Percentiles rank a stretch among this genome's conserved stretches.
phyloP scores from a whole-genome alignment of 2,113 vertebrate species.

The Lophura nycthemera region DNA sequence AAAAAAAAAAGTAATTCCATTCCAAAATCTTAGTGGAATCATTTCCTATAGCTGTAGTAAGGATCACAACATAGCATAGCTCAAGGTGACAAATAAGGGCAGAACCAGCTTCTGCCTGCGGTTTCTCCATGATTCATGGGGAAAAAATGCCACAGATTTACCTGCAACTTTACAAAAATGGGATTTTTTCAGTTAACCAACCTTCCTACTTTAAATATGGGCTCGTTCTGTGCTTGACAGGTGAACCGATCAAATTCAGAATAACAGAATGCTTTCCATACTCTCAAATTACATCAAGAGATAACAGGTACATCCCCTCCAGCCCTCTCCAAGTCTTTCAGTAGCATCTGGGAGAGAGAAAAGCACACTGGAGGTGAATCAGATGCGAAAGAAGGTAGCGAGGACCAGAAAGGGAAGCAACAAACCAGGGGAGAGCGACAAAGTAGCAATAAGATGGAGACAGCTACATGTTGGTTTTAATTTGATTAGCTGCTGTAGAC shows the following conservation, averaged over 20 bases:
- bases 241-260: not conserved
- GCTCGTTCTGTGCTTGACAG: not conserved
- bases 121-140: not conserved
- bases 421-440: not conserved
- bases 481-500: not conserved
- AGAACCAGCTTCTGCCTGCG: not conserved
- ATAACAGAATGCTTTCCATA: accelerated
- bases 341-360: not conserved
- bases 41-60: not conserved
- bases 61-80: not conserved
- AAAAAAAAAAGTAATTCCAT: not conserved
- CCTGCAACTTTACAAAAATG: not conserved
- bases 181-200: not conserved
- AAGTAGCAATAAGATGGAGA: accelerated
- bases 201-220: too few relatives aligned
- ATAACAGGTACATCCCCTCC: not conserved
- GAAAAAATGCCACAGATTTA: not conserved
- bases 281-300: not conserved
- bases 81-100: not conserved
- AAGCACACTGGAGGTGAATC: not conserved
- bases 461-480: accelerated
- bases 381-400: not conserved
- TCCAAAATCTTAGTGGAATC: not conserved
- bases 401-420: not conserved
- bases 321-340: not conserved